Conservation (phyloP, 2,888 invertebrate species). For the Nemotelus nigrinus region DNA sequence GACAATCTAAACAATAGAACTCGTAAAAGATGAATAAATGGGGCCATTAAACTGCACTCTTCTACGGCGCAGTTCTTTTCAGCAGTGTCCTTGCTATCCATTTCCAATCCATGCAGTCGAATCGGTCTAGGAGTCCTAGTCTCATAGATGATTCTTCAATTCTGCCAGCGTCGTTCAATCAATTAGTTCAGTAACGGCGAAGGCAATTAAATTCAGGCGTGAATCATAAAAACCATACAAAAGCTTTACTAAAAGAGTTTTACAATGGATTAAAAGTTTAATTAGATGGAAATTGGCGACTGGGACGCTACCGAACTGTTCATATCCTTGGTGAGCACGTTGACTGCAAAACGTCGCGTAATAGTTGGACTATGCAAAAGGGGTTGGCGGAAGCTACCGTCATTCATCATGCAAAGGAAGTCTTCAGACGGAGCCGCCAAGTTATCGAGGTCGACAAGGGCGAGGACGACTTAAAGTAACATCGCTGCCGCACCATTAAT, state of each 20-base stretch:
- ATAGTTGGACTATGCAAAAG: conserved; percentile 34
- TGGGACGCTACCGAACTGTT: conserved; percentile 3
- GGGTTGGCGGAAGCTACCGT: conserved; percentile 14
- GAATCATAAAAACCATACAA: conserved; percentile 51
- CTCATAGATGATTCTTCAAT: conserved; percentile 32
- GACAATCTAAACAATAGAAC: conserved; percentile 32
- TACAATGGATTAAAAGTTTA: conserved; percentile 50
- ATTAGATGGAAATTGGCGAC: conserved; percentile 49
- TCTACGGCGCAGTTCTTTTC: conserved; percentile 20
- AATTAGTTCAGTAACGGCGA: conserved; percentile 45
- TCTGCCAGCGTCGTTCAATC: conserved; percentile 47
- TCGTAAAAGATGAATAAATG: conserved; percentile 43
- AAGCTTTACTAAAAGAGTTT: conserved; percentile 44
- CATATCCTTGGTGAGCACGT: conserved; percentile 14
- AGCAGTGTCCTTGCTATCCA: conserved; percentile 6
- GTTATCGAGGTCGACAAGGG: background rate
- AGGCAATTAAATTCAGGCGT: conserved; percentile 51
- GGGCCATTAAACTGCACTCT: conserved; percentile 44
- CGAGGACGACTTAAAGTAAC: conserved; percentile 21
- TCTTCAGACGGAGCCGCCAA: conserved; percentile 15
- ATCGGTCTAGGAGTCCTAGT: background rate
- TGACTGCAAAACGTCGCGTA: background rate
- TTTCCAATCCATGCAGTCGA: background rate
- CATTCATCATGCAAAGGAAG: conserved; percentile 49
- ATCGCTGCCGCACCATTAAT: conserved; percentile 44